Evolutionary conservation across 2,797 vertebrate genomes (phyloP), one percentile per base, ranked within the genome.

Genomic region (Sebastiscus tertius): DNA sequence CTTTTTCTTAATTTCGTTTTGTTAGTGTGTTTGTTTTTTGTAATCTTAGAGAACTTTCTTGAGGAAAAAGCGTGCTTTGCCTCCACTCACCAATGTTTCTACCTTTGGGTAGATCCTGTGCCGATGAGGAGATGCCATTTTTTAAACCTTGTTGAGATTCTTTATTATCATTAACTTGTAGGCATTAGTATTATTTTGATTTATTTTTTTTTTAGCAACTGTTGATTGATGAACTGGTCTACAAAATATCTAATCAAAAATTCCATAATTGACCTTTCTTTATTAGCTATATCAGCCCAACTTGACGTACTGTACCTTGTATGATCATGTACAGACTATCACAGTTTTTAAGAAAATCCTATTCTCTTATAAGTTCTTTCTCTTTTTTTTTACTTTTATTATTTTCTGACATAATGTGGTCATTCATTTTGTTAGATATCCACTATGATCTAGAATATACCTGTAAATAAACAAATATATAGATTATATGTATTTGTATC

Each of bases 391-490:
- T 49, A 58, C 11, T 69, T 85, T 74, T 55, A 13, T 86, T 88
- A 78, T 85, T 92, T 91, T 90, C 61, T 75, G 68, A 87, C 87
- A 92, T 88, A 80, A 82, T 85, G 90, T 92, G 92, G 87, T 93
- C 86, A 91, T 93, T 88, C 81, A 88, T 94, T 93, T 94, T 94
- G 93, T 95, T 94, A 93, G 87, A 95, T 94, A 93, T 94, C 90
- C 89, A 90, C 88, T 92, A 92, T 89, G 92, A 94, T 92, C 93
- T 94, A 95, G 92, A 95, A 93, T 95, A 95, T 94, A 93, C 88
- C 89, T 96, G 95, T 96, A 96, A 95, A 96, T 96, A 96, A 96
- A 94, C 94, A 96, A 95, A 96, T 95, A 95, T 95, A 95, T 95
- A 95, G 91, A 96, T 94, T 94, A 95, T 95, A 96, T 94, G 95